Evolutionary conservation across 1,140 invertebrate species (phyloP).

Genomic region (Charaxes varanes): DNA sequence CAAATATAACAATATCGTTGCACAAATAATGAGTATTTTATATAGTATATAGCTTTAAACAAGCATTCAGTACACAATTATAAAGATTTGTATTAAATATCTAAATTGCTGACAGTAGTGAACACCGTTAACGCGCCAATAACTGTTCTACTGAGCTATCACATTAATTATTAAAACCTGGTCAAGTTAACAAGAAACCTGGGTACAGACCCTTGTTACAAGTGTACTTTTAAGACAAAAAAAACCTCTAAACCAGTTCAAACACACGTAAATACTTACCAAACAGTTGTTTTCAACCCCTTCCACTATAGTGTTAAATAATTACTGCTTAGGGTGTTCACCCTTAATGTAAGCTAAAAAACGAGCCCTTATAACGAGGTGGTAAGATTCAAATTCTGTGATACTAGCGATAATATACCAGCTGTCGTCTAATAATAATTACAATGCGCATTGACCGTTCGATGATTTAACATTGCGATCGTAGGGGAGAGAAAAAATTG

Average conservation of each 20-base stretch:
- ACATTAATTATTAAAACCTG: conserved; percentile 10
- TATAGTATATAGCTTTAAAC: too few species aligned
- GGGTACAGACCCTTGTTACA: conserved; percentile 10
- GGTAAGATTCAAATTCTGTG: conserved; percentile 6
- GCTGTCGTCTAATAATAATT: conserved; percentile 23
- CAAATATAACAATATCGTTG: too few species aligned
- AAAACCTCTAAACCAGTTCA: conserved; percentile 9
- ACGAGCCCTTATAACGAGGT: conserved; percentile 3
- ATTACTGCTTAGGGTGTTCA: conserved; percentile 19
- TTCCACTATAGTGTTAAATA: conserved; percentile 14
- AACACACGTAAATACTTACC: conserved; percentile 15
- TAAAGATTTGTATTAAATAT: too few species aligned
- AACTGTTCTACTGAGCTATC: too few species aligned
- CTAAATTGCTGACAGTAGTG: too few species aligned
- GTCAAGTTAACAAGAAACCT: conserved; percentile 11
- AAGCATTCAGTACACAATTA: too few species aligned
- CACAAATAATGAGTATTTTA: too few species aligned
- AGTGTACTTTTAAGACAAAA: conserved; percentile 16
- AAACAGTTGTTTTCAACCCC: conserved; percentile 16
- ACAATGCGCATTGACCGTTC: conserved; percentile 13
- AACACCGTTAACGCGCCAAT: too few species aligned
- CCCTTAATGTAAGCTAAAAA: conserved; percentile 5
- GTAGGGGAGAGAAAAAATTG: conserved; percentile 5
- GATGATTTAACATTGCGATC: conserved; percentile 19
- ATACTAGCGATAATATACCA: conserved; percentile 9